A percentile compares a stretch with the other conserved stretches of the same genome.
Conservation (phyloP, 1,140 invertebrate genomes). For the Pseudomyrmex sp. region DNA sequence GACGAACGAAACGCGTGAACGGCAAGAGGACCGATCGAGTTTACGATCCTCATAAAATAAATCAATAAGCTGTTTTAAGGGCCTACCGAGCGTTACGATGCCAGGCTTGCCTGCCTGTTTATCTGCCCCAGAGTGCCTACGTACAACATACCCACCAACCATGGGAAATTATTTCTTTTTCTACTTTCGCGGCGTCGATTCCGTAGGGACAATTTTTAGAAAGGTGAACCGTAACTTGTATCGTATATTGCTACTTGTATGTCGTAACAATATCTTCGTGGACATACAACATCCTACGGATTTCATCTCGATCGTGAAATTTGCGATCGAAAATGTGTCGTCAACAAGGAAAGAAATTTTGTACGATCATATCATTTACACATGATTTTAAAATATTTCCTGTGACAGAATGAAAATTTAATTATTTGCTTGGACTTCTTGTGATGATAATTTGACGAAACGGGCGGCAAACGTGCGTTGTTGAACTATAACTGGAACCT, state of each 20-base stretch:
- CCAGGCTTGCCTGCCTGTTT: conserved; percentile 2
- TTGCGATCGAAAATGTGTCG: conserved; percentile 7
- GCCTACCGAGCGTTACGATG: conserved; percentile 46
- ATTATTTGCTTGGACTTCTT: neutral
- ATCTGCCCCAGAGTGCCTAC: neutral
- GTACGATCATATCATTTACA: neutral
- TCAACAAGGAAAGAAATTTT: conserved; percentile 22
- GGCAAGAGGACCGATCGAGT: conserved; percentile 63
- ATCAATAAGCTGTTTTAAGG: conserved; percentile 67
- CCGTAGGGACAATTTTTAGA: conserved; percentile 44
- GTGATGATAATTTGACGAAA: neutral
- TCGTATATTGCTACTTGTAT: conserved; percentile 29
- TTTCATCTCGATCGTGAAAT: conserved; percentile 15
- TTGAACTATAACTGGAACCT: neutral
- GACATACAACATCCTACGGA: conserved; percentile 5
- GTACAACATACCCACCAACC: conserved; percentile 8
- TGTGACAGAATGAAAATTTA: conserved; percentile 5
- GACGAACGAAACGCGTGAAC: conserved; percentile 40
- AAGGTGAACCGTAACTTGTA: conserved; percentile 32
- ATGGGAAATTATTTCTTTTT: conserved; percentile 51
- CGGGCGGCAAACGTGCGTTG: neutral
- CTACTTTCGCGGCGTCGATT: conserved; percentile 34
- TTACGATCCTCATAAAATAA: conserved; percentile 74
- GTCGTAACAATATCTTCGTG: conserved; percentile 32
- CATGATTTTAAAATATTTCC: neutral